phyloP scores from a whole-genome alignment of 2,888 invertebrate species.

The Aethes cnicana region DNA sequence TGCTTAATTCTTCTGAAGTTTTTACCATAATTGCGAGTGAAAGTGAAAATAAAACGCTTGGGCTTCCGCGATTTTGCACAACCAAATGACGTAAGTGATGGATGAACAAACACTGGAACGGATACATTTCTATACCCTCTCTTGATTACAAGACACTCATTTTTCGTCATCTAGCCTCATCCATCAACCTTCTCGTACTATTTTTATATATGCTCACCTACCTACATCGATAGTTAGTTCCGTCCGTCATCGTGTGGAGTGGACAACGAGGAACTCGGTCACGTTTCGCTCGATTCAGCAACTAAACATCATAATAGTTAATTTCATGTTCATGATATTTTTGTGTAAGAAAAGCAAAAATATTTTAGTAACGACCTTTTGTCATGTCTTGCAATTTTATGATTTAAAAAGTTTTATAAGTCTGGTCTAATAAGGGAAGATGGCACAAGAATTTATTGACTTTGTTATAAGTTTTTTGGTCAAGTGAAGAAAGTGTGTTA shows the following conservation, averaged over 20 bases:
- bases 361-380: conserved; percentile 6
- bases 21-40: conserved; percentile 32
- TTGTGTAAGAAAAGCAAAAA: no score
- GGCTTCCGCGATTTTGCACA: conserved; percentile 62
- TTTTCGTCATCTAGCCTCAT: conserved; percentile 18
- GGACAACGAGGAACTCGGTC: no score
- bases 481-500: neutral
- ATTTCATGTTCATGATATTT: no score
- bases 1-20: conserved; percentile 11
- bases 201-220: no score
- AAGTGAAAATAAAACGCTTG: conserved; percentile 33
- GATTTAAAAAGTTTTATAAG: no score
- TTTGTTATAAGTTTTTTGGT: no score
- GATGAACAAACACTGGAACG: conserved; percentile 38
- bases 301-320: no score
- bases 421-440: no score
- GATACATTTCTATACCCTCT: conserved; percentile 19
- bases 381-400: no score
- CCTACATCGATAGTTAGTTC: neutral
- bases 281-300: no score
- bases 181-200: conserved; percentile 15
- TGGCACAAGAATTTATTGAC: no score
- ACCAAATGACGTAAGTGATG: conserved; percentile 51
- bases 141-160: conserved; percentile 22
- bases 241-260: neutral